Percentiles rank a stretch among this genome's conserved stretches.
Evolutionary conservation across 2,888 invertebrate genomes (phyloP).

Genomic region (Melanophora roralis): DNA sequence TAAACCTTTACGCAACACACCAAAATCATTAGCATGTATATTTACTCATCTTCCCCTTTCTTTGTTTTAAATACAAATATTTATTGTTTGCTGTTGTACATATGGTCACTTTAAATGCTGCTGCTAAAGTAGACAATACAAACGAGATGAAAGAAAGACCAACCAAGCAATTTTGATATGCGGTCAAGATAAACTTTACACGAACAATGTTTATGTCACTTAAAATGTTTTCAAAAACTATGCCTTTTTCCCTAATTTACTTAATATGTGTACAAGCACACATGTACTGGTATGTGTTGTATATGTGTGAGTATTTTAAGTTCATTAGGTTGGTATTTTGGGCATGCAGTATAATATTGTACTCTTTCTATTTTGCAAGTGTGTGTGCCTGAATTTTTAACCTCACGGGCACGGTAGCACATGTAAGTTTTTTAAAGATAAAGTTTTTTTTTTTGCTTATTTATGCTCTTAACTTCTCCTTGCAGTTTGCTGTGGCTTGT

Average conservation of each 20-base stretch:
- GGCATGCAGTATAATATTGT: background rate
- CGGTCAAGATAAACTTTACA: conserved; percentile 59
- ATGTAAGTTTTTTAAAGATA: conserved; percentile 46
- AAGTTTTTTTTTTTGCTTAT: conserved; percentile 20
- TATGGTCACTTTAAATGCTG: conserved; percentile 10
- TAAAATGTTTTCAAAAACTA: conserved; percentile 45
- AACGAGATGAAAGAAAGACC: conserved; percentile 8
- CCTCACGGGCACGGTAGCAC: conserved; percentile 49
- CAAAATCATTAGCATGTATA: no score
- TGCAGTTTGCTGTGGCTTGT: background rate
- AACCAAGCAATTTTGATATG: conserved; percentile 56
- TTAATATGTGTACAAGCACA: background rate
- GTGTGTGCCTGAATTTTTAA: conserved; percentile 47
- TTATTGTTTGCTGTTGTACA: background rate
- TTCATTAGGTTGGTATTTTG: conserved; percentile 11
- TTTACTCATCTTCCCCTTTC: background rate
- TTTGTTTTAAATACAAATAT: conserved; percentile 13
- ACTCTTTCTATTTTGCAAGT: background rate
- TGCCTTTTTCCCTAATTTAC: conserved; percentile 11
- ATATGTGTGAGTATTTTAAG: background rate
- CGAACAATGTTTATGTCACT: conserved; percentile 55
- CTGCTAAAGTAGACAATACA: background rate
- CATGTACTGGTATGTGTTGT: background rate
- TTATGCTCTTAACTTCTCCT: background rate
- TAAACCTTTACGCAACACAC: no score